Percentiles rank a stretch among this genome's conserved stretches.
These are phyloP conservation scores for Himalopsyche tibetana DNA, from an alignment of 2,888 invertebrate species.

Conservation along the genomic window DNA sequence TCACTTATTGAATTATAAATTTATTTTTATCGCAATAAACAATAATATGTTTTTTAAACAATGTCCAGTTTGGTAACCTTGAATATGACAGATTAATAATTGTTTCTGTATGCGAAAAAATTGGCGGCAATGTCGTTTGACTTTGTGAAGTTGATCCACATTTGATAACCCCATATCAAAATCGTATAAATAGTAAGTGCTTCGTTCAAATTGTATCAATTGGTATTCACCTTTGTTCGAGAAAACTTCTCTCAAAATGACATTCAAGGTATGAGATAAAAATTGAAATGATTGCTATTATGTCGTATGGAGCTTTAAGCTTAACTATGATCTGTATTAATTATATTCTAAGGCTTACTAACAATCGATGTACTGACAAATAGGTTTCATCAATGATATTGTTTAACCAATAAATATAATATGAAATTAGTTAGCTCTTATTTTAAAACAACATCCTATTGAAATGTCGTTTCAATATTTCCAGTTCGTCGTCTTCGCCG, in stretches of 20 bases:
- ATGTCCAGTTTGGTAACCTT: too few relatives aligned
- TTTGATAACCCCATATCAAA: conserved; percentile 66
- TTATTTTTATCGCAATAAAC: too few relatives aligned
- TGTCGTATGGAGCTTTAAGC: too few relatives aligned
- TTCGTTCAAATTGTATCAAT: conserved; percentile 68
- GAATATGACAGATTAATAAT: not conserved
- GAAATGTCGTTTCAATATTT: not conserved
- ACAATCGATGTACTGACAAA: too few relatives aligned
- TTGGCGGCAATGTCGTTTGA: not conserved
- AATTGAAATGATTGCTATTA: too few relatives aligned
- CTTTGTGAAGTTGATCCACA: not conserved
- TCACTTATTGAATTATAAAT: too few relatives aligned
- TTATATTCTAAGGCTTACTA: not conserved
- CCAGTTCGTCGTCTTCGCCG: conserved; percentile 61
- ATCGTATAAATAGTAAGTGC: conserved; percentile 71
- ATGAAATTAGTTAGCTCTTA: not conserved
- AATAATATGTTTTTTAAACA: too few relatives aligned
- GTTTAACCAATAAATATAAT: too few relatives aligned
- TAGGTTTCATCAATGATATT: too few relatives aligned
- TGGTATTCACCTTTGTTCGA: conserved; percentile 66
- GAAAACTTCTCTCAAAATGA: conserved; percentile 55
- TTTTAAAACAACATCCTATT: not conserved
- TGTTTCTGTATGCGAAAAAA: not conserved
- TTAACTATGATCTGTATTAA: too few relatives aligned
- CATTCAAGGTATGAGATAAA: conserved; percentile 56